A percentile compares a stretch with the other conserved stretches of the same genome.
Evolutionary conservation across 2,888 invertebrate species (phyloP).

Genomic region (Diarsia brunnea): DNA sequence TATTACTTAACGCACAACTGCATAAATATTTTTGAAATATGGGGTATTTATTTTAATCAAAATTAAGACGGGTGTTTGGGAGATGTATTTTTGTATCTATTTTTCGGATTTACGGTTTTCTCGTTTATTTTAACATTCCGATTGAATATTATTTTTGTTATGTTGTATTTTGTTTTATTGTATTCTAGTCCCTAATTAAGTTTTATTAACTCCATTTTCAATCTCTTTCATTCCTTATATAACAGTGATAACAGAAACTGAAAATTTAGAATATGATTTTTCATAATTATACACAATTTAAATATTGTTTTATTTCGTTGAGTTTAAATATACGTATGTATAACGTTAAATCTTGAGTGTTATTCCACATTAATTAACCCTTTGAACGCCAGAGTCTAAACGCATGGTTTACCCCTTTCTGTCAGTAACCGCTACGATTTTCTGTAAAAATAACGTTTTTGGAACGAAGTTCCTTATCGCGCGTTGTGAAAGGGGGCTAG

Average conservation of each 20-base stretch:
- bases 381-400: too few relatives aligned
- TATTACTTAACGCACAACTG: neutral
- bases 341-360: constrained; percentile 10
- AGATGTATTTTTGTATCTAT: constrained; percentile 10
- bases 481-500: too few relatives aligned
- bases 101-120: neutral
- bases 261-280: constrained; percentile 9
- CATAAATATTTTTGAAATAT: neutral
- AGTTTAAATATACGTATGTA: constrained; percentile 5
- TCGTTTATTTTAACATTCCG: constrained; percentile 19
- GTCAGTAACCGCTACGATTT: neutral
- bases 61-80: constrained; percentile 10
- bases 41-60: neutral
- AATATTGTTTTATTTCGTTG: constrained; percentile 25
- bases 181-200: constrained; percentile 42
- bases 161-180: constrained; percentile 19
- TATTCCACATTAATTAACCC: constrained; percentile 6
- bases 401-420: neutral
- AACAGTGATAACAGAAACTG: constrained; percentile 26
- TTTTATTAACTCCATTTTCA: constrained; percentile 14
- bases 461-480: too few relatives aligned
- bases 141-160: constrained; percentile 9
- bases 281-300: neutral
- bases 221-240: neutral
- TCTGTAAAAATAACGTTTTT: neutral